phyloP scores from a whole-genome alignment of 2,113 vertebrate genomes.

The Rhinoderma darwinii region DNA sequence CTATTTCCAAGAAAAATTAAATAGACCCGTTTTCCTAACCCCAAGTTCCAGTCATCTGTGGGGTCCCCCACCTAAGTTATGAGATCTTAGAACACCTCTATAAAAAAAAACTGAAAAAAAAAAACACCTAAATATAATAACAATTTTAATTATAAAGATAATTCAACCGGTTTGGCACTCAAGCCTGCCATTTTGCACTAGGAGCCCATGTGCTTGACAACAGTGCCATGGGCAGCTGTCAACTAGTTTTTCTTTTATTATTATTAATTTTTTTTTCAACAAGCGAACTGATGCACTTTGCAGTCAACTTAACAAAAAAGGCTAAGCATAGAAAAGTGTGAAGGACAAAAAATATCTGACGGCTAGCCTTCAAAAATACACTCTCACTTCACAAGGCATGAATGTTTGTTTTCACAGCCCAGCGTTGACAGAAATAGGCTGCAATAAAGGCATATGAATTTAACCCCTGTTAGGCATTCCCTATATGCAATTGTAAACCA shows the following conservation, averaged over 20 bases:
- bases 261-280: conserved; percentile 58
- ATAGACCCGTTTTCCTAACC: too few species aligned
- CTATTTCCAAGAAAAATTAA: background rate
- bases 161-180: background rate
- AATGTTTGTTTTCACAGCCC: conserved; percentile 77
- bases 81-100: too few species aligned
- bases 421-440: conserved; percentile 86
- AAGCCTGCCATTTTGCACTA: conserved; percentile 67
- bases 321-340: conserved; percentile 83
- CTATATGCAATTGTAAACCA: conserved; percentile 61
- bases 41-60: too few species aligned
- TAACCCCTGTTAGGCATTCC: conserved; percentile 80
- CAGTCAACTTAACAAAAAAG: conserved; percentile 81
- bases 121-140: too few species aligned
- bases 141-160: background rate
- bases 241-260: conserved; percentile 60
- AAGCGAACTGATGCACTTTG: conserved; percentile 78
- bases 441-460: conserved; percentile 76
- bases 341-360: conserved; percentile 86
- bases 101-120: background rate
- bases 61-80: too few species aligned
- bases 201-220: conserved; percentile 67
- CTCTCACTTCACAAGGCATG: conserved; percentile 82
- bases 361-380: conserved; percentile 82
- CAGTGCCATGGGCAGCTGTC: conserved; percentile 73